Conservation (phyloP, 35 echinoderm and acorn worm genomes). For the Stichopus chloronotus region DNA sequence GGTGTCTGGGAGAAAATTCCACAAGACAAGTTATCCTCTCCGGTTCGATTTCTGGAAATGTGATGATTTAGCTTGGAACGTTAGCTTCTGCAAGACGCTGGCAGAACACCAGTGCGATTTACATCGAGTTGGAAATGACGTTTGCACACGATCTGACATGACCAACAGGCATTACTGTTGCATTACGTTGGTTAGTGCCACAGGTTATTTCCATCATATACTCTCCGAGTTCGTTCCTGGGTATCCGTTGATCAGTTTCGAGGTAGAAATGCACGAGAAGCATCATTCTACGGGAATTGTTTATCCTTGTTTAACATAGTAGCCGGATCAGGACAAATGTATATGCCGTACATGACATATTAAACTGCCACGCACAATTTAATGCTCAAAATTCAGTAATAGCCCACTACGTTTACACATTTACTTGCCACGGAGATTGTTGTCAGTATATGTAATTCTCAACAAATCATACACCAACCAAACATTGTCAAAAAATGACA, state of each 20-base stretch:
- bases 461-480: no score
- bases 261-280: neutral
- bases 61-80: neutral
- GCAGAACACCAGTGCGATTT: neutral
- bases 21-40: neutral
- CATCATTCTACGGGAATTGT: neutral
- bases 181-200: neutral
- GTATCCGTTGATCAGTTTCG: neutral
- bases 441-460: no score
- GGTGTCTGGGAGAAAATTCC: neutral
- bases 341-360: no score
- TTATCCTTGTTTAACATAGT: neutral
- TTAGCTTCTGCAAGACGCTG: conserved; percentile 9
- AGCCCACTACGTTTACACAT: no score
- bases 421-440: no score
- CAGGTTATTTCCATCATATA: neutral
- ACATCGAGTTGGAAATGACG: neutral
- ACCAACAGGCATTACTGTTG: neutral
- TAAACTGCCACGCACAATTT: no score
- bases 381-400: no score
- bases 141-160: neutral
- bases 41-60: neutral
- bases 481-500: no score
- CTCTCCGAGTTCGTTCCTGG: neutral
- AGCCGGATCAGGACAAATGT: no score